phyloP scores from a whole-genome alignment of 2,113 vertebrate species.

The Salvelinus namaycush region DNA sequence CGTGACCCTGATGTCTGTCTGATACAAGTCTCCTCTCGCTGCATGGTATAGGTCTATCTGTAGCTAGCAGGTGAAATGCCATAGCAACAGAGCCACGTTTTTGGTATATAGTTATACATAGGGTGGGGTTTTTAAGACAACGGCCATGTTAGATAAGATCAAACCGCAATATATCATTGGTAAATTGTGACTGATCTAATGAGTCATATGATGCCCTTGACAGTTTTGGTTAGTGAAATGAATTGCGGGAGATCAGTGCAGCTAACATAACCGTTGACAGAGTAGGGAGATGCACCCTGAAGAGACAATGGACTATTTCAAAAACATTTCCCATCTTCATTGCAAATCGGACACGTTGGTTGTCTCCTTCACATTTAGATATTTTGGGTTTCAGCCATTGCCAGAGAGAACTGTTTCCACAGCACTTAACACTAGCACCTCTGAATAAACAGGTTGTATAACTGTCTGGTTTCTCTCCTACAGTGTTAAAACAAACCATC shows the following conservation, averaged over 20 bases:
- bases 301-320: constrained; percentile 13
- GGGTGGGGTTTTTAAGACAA: background rate
- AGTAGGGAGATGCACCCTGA: constrained; percentile 13
- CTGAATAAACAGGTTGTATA: background rate
- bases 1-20: background rate
- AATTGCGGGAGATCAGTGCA: background rate
- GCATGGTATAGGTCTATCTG: background rate
- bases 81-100: background rate
- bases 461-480: background rate
- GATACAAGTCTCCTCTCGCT: background rate
- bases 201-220: background rate
- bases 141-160: too few relatives aligned
- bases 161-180: too few relatives aligned
- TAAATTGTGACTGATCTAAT: too few relatives aligned
- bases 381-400: constrained; percentile 23
- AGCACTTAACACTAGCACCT: background rate
- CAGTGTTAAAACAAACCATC: constrained; percentile 29
- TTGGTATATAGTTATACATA: constrained; percentile 2
- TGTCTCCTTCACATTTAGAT: constrained; percentile 41
- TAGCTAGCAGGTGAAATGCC: background rate
- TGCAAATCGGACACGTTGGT: constrained; percentile 3
- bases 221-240: constrained; percentile 12
- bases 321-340: constrained; percentile 21
- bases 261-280: background rate
- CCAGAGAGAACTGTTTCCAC: background rate